Base-by-base conservation (phyloP, 2,888 invertebrate species). In the Yponomeuta plumbellus region DNA sequence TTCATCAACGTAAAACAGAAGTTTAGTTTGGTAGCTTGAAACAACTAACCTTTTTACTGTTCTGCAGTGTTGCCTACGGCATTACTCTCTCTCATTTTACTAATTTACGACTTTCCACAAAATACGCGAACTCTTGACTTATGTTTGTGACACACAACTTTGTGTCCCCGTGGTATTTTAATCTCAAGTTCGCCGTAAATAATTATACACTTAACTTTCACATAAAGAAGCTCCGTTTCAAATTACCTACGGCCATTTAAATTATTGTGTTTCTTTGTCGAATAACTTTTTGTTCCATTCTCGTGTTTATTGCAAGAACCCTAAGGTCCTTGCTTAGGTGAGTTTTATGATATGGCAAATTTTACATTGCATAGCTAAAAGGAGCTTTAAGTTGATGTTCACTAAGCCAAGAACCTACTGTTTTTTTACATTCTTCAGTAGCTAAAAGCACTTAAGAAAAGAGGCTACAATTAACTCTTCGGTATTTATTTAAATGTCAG, bases 141-240 rank as follows among this genome's bases (percentile, higher is more conserved):
- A 52, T 17, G 44, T 52, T 52, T 13, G 44, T 52, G 44, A 52
- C 44, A 52, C 44, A 52, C 17, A 17, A 52, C 62, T 62, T n/a
- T 52, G 22, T 10, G 22, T 44, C 52, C 22, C 56, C 56, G 57
- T 65, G 57, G 57, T 65, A 65, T 65, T 65, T 65, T 65, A 65
- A 65, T 65, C 57, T 22, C 65, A 39, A 23, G 26, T 26, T 34
- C 22, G n/a, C 44, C 40, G 40, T 40, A 56, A 65, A 56, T 65
- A 65, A 65, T 65, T 63, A 63, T 44, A 52, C 44, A 11, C 56
- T 56, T 11, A 13, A 65, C 65, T 65, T 65, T 65, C 65, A 17
- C 65, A 65, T 20, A 23, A 20, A 44, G 63, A 63, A 20, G 44
- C 40, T 26, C 17, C 44, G 21, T 63, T 44, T 44, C 44, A 5